phyloP scores from a whole-genome alignment of 2,797 vertebrate genomes.

The Falco columbarius region DNA sequence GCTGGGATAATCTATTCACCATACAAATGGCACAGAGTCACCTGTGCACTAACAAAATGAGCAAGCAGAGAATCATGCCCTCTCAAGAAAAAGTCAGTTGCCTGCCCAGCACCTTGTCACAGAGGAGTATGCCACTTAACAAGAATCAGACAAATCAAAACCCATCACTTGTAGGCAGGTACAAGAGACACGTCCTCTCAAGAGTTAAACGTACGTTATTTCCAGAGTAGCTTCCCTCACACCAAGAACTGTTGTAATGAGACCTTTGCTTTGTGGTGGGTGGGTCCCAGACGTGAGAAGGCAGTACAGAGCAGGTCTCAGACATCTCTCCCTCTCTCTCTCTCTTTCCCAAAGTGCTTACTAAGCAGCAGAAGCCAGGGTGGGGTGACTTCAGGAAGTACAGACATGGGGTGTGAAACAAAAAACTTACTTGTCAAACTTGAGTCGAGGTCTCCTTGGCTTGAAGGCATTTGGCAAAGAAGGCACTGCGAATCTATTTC shows the following conservation, averaged over 20 bases:
- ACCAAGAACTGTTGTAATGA: background rate
- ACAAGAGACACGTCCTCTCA: background rate
- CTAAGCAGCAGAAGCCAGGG: background rate
- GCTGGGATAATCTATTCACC: background rate
- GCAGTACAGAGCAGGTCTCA: background rate
- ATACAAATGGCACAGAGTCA: background rate
- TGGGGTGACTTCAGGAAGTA: background rate
- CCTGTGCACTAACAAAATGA: background rate
- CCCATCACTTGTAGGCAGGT: background rate
- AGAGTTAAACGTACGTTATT: background rate
- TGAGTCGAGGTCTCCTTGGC: conserved; percentile 80
- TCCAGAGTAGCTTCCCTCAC: background rate
- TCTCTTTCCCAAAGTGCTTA: background rate
- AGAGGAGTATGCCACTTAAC: background rate
- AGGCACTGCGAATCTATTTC: conserved; percentile 74
- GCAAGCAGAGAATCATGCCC: background rate
- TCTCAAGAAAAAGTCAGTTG: background rate
- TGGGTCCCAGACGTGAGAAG: background rate
- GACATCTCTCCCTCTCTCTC: background rate
- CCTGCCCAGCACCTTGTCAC: background rate
- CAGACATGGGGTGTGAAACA: background rate
- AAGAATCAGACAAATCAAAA: background rate
- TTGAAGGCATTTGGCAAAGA: conserved; percentile 78
- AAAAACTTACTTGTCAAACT: conserved; percentile 81
- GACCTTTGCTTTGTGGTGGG: background rate